Conservation (phyloP, 2,797 vertebrate genomes). For the Discoglossus pictus region DNA sequence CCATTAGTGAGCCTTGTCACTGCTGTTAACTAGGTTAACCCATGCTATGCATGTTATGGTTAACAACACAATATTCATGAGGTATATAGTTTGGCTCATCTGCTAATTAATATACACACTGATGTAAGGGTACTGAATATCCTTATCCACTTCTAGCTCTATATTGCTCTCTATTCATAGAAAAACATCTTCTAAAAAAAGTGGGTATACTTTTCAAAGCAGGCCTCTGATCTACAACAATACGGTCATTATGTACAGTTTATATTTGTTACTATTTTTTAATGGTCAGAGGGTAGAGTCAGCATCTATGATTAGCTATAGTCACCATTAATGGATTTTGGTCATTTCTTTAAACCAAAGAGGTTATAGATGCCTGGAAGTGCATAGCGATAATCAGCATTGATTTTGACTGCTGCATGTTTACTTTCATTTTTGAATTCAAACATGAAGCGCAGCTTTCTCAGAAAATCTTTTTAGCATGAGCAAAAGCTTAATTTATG, state of each 20-base stretch:
- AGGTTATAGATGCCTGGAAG: slow-evolving; percentile 1
- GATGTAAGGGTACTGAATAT: slow-evolving; percentile 20
- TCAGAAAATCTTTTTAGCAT: slow-evolving; percentile 5
- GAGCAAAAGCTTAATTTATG: not conserved
- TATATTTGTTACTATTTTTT: no score
- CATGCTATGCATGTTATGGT: slow-evolving; percentile 47
- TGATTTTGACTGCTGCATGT: slow-evolving; percentile 13
- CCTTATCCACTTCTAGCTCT: slow-evolving; percentile 17
- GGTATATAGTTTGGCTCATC: slow-evolving; percentile 6
- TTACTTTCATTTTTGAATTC: slow-evolving; percentile 6
- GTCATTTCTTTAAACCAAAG: slow-evolving; percentile 43
- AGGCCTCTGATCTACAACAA: not conserved
- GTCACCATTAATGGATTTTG: not conserved
- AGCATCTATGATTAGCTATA: not conserved
- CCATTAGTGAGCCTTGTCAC: slow-evolving; percentile 42
- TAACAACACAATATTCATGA: slow-evolving; percentile 39
- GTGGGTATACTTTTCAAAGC: not conserved
- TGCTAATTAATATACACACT: not conserved
- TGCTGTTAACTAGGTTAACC: slow-evolving; percentile 42
- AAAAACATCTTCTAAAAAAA: not conserved
- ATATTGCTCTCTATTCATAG: not conserved
- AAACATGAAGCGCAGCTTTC: not conserved
- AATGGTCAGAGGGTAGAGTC: not conserved
- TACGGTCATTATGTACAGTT: no score
- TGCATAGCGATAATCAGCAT: slow-evolving; percentile 15